phyloP scores from a whole-genome alignment of 2,888 invertebrate genomes.

The Hypolimnas misippus region DNA sequence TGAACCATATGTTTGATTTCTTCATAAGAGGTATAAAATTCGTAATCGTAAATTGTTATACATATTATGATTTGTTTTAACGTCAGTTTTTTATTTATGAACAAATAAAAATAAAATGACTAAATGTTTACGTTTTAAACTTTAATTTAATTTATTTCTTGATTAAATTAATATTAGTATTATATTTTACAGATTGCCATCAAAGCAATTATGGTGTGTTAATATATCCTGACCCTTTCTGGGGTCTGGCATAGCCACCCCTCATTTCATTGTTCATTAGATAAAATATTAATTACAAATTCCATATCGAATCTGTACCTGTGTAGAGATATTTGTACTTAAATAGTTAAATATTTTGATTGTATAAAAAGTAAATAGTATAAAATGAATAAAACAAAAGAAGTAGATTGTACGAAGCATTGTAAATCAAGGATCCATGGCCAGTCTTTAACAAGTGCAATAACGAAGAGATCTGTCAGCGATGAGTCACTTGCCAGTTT shows the following conservation, averaged over 20 bases:
- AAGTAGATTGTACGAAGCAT: slow-evolving; percentile 84
- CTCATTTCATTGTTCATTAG: slow-evolving; percentile 36
- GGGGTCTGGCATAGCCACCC: slow-evolving; percentile 52
- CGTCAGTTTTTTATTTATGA: too few species aligned
- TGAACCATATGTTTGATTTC: too few species aligned
- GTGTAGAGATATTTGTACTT: slow-evolving; percentile 13
- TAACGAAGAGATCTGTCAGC: slow-evolving; percentile 85
- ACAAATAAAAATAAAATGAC: too few species aligned
- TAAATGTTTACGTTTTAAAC: too few species aligned
- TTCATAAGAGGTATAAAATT: too few species aligned
- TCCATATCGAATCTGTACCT: slow-evolving; percentile 45
- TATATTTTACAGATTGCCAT: slow-evolving; percentile 63
- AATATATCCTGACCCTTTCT: slow-evolving; percentile 62
- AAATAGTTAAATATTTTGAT: slow-evolving; percentile 18
- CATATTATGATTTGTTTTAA: too few species aligned
- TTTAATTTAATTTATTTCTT: not conserved
- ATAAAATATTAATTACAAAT: slow-evolving; percentile 26
- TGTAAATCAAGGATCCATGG: slow-evolving; percentile 85
- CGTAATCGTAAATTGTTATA: too few species aligned
- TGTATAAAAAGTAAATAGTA: not conserved
- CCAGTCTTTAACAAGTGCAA: slow-evolving; percentile 84
- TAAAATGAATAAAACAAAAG: slow-evolving; percentile 72
- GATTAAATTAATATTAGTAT: slow-evolving; percentile 6
- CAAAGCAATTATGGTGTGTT: slow-evolving; percentile 66
- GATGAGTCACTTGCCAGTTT: slow-evolving; percentile 85